Evolutionary conservation across 2,797 vertebrate species (phyloP).

Genomic region (Chelidonichthys spinosus): DNA sequence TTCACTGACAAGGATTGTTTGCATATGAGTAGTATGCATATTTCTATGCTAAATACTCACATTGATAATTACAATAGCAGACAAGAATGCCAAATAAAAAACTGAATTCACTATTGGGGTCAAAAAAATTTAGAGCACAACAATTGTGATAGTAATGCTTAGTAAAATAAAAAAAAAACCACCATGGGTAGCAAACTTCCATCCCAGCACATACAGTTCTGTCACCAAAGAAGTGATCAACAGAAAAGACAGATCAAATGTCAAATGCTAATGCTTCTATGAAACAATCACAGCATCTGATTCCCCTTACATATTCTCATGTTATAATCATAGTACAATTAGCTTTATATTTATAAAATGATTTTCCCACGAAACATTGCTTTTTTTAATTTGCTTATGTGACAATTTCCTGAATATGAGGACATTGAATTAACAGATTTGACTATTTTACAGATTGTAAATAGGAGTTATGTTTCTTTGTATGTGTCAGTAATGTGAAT

Average conservation of each 20-base stretch:
- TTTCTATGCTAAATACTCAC: neutral
- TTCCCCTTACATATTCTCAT: neutral
- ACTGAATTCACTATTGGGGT: neutral
- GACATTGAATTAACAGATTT: neutral
- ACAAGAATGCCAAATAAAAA: neutral
- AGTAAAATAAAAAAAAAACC: neutral
- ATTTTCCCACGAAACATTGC: conserved; percentile 11
- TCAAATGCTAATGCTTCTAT: neutral
- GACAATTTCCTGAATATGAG: neutral
- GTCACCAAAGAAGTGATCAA: conserved; percentile 1
- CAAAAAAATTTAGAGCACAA: neutral
- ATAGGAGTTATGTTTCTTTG: conserved; percentile 6
- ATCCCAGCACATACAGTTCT: neutral
- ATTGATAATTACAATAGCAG: neutral
- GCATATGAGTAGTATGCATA: neutral
- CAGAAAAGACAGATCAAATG: neutral
- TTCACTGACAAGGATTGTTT: neutral
- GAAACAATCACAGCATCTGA: neutral
- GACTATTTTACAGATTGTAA: conserved; percentile 6
- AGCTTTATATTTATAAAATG: neutral
- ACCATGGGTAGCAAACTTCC: neutral
- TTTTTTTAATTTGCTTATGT: conserved; percentile 15
- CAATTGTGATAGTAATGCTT: neutral
- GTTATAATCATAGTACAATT: neutral
- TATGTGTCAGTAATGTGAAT: conserved; percentile 40